These are phyloP conservation scores for Labeo catla DNA, from an alignment of 2,113 vertebrate species.

Conservation along the genomic window DNA sequence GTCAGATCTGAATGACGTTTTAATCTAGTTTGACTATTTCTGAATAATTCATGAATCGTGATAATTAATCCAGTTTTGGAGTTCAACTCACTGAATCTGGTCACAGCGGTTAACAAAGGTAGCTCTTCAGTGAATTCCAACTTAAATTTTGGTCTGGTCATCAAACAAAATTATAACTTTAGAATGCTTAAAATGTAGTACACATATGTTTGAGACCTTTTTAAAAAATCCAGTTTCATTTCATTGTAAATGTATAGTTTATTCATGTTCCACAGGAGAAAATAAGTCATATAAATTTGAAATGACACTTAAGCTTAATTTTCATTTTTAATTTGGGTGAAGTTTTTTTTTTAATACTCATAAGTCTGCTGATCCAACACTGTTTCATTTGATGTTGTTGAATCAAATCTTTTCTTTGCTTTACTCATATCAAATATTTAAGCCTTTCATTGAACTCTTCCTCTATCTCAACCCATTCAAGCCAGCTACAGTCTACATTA, in stretches of 20 bases:
- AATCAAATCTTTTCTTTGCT: not conserved
- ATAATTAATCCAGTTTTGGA: not conserved
- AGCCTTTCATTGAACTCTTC: not conserved
- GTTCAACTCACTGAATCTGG: not conserved
- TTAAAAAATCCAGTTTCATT: not conserved
- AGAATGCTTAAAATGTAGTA: not conserved
- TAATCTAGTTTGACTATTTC: not conserved
- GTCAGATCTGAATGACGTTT: not conserved
- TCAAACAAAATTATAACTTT: not conserved
- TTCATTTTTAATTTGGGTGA: too few species aligned
- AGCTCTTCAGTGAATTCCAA: not conserved
- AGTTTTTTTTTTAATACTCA: too few species aligned
- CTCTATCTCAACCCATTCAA: not conserved
- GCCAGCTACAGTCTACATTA: not conserved
- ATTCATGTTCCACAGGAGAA: not conserved
- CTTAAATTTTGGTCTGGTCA: not conserved
- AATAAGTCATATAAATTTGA: not conserved
- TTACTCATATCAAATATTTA: not conserved
- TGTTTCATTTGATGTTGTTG: not conserved
- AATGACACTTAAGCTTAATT: too few species aligned
- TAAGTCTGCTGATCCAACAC: too few species aligned
- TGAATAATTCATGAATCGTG: not conserved
- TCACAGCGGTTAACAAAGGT: not conserved
- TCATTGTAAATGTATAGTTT: not conserved
- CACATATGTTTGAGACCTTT: not conserved